Evolutionary conservation across 2,888 invertebrate genomes (phyloP).

Genomic region (Synergus japonicus): DNA sequence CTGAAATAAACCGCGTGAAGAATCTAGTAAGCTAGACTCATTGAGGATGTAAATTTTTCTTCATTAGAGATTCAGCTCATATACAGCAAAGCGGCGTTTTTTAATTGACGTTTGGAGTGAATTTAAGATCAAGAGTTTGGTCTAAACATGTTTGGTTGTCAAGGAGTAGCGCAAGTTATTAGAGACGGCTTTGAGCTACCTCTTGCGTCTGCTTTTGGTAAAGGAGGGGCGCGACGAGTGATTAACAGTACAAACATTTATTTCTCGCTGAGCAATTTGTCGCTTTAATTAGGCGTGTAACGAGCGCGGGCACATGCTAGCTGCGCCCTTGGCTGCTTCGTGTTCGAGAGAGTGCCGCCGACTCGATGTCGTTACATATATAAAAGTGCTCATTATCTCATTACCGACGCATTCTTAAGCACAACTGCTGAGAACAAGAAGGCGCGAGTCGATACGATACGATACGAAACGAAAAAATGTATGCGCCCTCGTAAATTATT

Average conservation of each 20-base stretch:
- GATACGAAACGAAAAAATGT: background rate
- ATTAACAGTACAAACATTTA: slow-evolving; percentile 66
- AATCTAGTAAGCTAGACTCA: background rate
- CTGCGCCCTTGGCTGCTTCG: slow-evolving; percentile 25
- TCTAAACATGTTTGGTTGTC: background rate
- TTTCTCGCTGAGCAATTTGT: slow-evolving; percentile 70
- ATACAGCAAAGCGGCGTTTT: slow-evolving; percentile 51
- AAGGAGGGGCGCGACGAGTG: slow-evolving; percentile 58
- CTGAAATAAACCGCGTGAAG: too few relatives aligned
- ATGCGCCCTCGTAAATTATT: slow-evolving; percentile 12
- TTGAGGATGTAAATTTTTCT: background rate
- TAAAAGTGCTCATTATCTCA: slow-evolving; percentile 60
- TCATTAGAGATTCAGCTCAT: slow-evolving; percentile 13
- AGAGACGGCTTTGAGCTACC: slow-evolving; percentile 5
- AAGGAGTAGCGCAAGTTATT: slow-evolving; percentile 9
- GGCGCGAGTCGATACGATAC: background rate
- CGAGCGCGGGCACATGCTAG: slow-evolving; percentile 57
- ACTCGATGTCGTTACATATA: slow-evolving; percentile 34
- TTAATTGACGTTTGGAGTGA: slow-evolving; percentile 52
- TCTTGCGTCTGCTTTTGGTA: slow-evolving; percentile 48
- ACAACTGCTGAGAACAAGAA: slow-evolving; percentile 1
- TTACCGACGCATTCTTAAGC: slow-evolving; percentile 55
- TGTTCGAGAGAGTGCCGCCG: slow-evolving; percentile 28
- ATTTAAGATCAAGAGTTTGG: slow-evolving; percentile 22
- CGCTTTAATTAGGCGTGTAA: slow-evolving; percentile 73